Percentiles rank a stretch among this genome's conserved stretches.
Conservation (phyloP, 2,797 vertebrate species). For the Rhyacichthys aspro region DNA sequence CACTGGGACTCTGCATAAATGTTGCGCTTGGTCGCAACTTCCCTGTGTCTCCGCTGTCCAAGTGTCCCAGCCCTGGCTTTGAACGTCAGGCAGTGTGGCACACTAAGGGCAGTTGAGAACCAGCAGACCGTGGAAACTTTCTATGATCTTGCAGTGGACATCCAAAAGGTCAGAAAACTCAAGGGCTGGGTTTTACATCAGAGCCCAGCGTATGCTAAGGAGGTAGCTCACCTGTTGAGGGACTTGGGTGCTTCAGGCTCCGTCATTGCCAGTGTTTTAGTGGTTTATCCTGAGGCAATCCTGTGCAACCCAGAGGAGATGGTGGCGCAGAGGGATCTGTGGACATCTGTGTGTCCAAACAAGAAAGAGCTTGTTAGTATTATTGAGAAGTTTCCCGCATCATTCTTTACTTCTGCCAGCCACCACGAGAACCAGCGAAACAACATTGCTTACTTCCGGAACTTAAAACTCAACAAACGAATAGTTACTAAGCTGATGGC, state of each 20-base stretch:
- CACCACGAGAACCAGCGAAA: slow-evolving; percentile 82
- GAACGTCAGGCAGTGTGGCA: slow-evolving; percentile 47
- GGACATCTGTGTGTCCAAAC: slow-evolving; percentile 87
- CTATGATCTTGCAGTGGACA: slow-evolving; percentile 84
- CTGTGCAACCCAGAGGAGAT: slow-evolving; percentile 84
- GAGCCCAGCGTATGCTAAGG: slow-evolving; percentile 83
- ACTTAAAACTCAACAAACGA: slow-evolving; percentile 87
- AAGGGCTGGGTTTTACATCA: slow-evolving; percentile 90
- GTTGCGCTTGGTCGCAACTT: slow-evolving; percentile 65
- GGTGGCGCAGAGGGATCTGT: slow-evolving; percentile 83
- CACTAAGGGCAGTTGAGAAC: slow-evolving; percentile 80
- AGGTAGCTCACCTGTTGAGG: slow-evolving; percentile 82
- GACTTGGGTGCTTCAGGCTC: slow-evolving; percentile 83
- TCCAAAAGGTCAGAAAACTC: slow-evolving; percentile 86
- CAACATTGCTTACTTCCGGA: slow-evolving; percentile 89
- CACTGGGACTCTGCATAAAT: slow-evolving; percentile 56
- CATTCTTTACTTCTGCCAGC: slow-evolving; percentile 86
- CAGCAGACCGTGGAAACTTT: slow-evolving; percentile 82
- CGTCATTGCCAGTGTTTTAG: slow-evolving; percentile 83
- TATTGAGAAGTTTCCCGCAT: slow-evolving; percentile 91
- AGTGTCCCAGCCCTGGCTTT: slow-evolving; percentile 29
- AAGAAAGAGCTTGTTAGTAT: slow-evolving; percentile 84
- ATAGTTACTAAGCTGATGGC: slow-evolving; percentile 91
- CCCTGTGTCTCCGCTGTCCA: slow-evolving; percentile 63
- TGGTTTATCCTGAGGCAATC: slow-evolving; percentile 88